These are phyloP conservation scores for Lasioglossum albipes DNA, from an alignment of 1,140 invertebrate species.

Conservation along the genomic window DNA sequence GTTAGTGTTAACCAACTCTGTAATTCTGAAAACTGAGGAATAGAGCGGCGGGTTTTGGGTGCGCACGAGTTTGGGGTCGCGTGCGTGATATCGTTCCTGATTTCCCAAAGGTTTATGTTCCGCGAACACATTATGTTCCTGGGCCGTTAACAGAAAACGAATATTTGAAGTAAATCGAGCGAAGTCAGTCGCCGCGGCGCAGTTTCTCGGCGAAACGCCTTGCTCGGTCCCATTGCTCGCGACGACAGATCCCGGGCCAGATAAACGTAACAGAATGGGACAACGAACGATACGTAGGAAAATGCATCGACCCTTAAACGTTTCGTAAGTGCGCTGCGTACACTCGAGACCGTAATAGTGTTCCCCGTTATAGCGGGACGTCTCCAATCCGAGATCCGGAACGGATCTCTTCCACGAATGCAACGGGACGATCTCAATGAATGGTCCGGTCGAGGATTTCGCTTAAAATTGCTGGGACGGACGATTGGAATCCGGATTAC, in stretches of 20 bases:
- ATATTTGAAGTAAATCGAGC: constrained; percentile 45
- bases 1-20: not conserved
- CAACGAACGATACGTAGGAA: constrained; percentile 46
- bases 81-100: constrained; percentile 17
- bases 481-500: not conserved
- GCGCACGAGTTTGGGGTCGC: no score
- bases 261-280: constrained; percentile 38
- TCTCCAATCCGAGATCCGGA: not conserved
- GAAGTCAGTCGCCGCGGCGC: constrained; percentile 10
- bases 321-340: constrained; percentile 34
- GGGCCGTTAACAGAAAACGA: constrained; percentile 38
- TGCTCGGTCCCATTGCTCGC: not conserved
- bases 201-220: constrained; percentile 3
- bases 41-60: not conserved
- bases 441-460: constrained; percentile 14
- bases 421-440: not conserved
- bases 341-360: constrained; percentile 22
- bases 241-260: constrained; percentile 34
- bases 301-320: constrained; percentile 56
- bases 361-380: constrained; percentile 2
- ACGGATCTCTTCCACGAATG: not conserved
- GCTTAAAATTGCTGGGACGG: not conserved
- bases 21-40: constrained; percentile 4
- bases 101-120: constrained; percentile 50
- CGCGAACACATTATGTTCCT: constrained; percentile 20